Evolutionary conservation across 2,797 vertebrate genomes (phyloP).

Genomic region (Sebastes hubbsi): DNA sequence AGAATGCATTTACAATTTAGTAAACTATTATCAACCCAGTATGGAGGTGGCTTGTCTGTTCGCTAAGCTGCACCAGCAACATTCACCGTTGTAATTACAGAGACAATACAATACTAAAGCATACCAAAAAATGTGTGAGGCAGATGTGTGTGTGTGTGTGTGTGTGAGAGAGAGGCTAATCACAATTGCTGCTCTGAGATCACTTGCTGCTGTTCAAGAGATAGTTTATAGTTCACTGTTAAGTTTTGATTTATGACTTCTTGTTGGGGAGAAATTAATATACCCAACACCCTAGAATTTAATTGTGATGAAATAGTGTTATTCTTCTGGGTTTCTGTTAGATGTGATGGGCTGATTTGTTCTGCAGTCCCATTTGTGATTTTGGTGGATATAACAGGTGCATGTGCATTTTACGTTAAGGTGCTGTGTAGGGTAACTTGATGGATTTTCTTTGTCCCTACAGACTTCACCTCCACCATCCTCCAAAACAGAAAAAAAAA

Average conservation of each 20-base stretch:
- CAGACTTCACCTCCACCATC: background rate
- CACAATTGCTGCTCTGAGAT: background rate
- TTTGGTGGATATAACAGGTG: background rate
- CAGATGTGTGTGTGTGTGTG: background rate
- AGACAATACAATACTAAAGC: background rate
- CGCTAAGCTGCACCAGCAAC: background rate
- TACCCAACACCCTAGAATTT: background rate
- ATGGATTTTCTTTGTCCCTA: background rate
- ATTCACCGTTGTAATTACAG: background rate
- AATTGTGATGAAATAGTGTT: slow-evolving; percentile 19
- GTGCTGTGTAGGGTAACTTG: background rate
- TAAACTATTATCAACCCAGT: background rate
- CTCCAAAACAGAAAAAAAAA: background rate
- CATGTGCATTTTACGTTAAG: background rate
- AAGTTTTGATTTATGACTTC: slow-evolving; percentile 19
- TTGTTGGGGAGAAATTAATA: slow-evolving; percentile 18
- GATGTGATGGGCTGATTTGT: background rate
- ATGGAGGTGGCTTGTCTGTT: background rate
- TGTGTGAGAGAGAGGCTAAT: background rate
- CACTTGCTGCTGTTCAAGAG: background rate
- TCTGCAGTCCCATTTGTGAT: background rate
- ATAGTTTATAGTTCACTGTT: background rate
- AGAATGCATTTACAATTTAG: background rate
- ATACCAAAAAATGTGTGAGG: background rate
- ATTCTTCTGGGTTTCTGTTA: background rate